Conservation (phyloP, 2,888 invertebrate species). For the Drosophila siamana region DNA sequence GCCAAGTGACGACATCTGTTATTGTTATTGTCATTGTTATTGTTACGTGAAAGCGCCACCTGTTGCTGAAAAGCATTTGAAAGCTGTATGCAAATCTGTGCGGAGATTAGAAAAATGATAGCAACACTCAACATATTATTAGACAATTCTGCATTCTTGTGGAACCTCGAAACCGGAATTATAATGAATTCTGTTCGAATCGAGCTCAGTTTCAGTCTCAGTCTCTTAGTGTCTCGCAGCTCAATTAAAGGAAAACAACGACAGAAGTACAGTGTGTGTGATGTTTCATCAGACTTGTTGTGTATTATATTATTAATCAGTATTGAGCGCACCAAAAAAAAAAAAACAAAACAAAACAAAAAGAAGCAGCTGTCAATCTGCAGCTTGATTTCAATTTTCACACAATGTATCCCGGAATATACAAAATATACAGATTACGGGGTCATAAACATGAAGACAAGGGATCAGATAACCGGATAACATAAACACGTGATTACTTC, state of each 20-base stretch:
- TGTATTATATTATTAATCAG: constrained; percentile 1
- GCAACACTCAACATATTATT: neutral
- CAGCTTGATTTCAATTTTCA: constrained; percentile 3
- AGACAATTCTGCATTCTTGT: constrained; percentile 3
- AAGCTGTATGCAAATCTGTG: constrained; percentile 4
- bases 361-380: constrained; percentile 15
- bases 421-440: constrained; percentile 10
- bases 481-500: constrained; percentile 53
- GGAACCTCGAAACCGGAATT: constrained; percentile 11
- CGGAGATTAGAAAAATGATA: neutral
- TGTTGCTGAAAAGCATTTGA: constrained; percentile 24
- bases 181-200: neutral
- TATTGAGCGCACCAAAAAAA: no score
- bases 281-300: neutral
- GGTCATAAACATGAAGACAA: constrained; percentile 22
- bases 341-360: constrained; percentile 2
- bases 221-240: constrained; percentile 2
- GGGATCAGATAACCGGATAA: constrained; percentile 18
- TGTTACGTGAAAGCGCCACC: constrained; percentile 33
- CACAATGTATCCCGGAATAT: constrained; percentile 10
- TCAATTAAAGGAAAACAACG: constrained; percentile 8
- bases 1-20: constrained; percentile 50
- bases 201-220: neutral
- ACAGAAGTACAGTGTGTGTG: neutral
- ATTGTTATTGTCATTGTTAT: constrained; percentile 32